phyloP scores from a whole-genome alignment of 2,113 vertebrate species.

The Sphyrna mokarran region DNA sequence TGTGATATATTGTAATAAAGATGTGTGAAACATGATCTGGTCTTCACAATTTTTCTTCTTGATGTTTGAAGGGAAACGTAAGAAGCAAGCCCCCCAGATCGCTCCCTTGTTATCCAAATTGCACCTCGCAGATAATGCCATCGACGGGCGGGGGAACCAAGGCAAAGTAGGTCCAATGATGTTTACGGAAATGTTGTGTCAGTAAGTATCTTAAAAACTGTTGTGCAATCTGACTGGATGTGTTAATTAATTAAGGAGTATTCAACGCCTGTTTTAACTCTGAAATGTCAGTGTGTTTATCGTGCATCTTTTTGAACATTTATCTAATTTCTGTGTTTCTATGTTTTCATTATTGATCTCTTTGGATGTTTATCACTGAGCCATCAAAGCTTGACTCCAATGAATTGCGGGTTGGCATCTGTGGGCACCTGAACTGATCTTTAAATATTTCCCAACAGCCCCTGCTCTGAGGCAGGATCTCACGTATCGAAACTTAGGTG shows the following conservation, averaged over 20 bases:
- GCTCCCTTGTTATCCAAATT: slow-evolving; percentile 50
- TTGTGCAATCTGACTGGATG: not conserved
- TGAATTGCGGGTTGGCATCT: not conserved
- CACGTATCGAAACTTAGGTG: too few relatives aligned
- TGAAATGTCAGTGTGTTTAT: not conserved
- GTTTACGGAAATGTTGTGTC: slow-evolving; percentile 44
- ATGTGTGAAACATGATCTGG: too few relatives aligned
- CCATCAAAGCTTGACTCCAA: not conserved
- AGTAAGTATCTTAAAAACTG: slow-evolving; percentile 43
- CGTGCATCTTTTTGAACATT: not conserved
- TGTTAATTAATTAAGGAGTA: not conserved
- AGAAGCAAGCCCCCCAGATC: slow-evolving; percentile 30
- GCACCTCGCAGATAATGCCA: slow-evolving; percentile 48
- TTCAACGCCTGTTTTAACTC: not conserved
- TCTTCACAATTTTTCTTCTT: not conserved
- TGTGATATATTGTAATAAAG: not conserved
- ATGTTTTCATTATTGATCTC: not conserved
- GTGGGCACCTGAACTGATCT: too few relatives aligned
- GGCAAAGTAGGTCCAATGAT: slow-evolving; percentile 42
- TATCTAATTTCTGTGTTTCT: not conserved
- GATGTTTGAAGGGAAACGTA: slow-evolving; percentile 43
- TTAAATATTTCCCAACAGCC: too few relatives aligned
- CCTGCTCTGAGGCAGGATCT: too few relatives aligned
- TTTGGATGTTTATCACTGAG: not conserved
- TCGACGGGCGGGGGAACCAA: slow-evolving; percentile 45